Base-by-base conservation (phyloP, 2,797 vertebrate species). In the Amniataba percoides region DNA sequence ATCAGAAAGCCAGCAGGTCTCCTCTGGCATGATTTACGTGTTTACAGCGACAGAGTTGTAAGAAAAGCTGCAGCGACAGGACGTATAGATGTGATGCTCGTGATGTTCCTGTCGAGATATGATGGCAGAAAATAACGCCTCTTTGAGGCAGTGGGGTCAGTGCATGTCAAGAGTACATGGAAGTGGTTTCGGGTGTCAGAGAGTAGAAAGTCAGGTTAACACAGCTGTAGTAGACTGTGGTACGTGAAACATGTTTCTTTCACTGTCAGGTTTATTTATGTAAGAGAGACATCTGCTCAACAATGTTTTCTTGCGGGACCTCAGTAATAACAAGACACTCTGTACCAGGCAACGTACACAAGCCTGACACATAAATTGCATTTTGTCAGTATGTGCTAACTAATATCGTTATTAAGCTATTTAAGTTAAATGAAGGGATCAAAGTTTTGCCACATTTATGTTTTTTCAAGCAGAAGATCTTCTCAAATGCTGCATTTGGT, bases 371-470 rank as follows among this genome's bases (percentile, higher is more conserved):
- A 68, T 79, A 60, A 71, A 65, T 71, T 73, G 55, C 81, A 73
- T 80, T 78, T 69, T 84, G 58, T 77, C 77, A 31, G 67, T 48
- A 48, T 68, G 39, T 73, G 53, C 2, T 72, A 68, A 78, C 3
- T 80, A 67, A 73, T 82, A 69, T 85, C 81, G 53, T 82, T 80
- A 75, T 84, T 62, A 70, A 45, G 45, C n/a, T 85, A 86, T 79
- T 82, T 87, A 89, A 85, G 71, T 88, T 13, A 84, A 83, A 83
- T 78, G 25, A 94, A 89, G 93, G 93, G 92, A 95, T 93, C 94
- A 94, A 90, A 59, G 58, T 80, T 40, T 77, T 80, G 74, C 81
- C 80, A 84, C 90, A 81, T 86, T 81, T 87, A 83, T 88, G 40
- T 80, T 84, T 82, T 82, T 75, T 78, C 14, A 67, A 58, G 56